These are phyloP conservation scores for Speoplatyrhinus poulsoni DNA, from an alignment of 2,113 vertebrate species.

Conservation along the genomic window DNA sequence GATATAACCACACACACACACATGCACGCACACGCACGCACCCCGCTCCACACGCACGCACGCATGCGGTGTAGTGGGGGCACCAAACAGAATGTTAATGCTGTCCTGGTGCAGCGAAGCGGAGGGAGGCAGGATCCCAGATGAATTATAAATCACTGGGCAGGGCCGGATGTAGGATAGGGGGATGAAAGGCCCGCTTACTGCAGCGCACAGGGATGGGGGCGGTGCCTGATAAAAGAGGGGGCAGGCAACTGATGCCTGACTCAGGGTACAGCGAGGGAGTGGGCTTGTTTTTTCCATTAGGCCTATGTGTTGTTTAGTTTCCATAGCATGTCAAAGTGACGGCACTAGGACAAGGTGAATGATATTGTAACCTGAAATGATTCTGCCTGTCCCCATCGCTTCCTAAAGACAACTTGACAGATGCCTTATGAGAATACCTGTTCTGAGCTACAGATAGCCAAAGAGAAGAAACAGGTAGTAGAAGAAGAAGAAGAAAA, in stretches of 20 bases:
- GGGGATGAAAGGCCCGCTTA: constrained; percentile 64
- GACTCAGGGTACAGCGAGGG: constrained; percentile 33
- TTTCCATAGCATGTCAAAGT: neutral
- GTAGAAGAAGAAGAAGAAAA: neutral
- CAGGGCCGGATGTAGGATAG: constrained; percentile 65
- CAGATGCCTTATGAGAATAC: neutral
- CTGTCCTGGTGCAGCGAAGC: constrained; percentile 71
- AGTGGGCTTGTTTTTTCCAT: constrained; percentile 9
- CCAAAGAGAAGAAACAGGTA: no score
- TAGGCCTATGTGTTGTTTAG: neutral
- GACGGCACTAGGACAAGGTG: neutral
- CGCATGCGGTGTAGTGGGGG: constrained; percentile 57
- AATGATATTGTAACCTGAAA: neutral
- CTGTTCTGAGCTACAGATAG: neutral
- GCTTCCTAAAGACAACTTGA: neutral
- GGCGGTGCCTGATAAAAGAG: constrained; percentile 49
- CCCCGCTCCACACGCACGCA: constrained; percentile 36
- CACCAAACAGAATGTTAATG: constrained; percentile 76
- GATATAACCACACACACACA: constrained; percentile 29
- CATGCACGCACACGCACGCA: constrained; percentile 5
- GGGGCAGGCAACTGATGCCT: constrained; percentile 55
- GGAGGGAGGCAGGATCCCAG: constrained; percentile 69
- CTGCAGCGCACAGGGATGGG: constrained; percentile 49
- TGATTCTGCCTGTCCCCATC: neutral
- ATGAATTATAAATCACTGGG: constrained; percentile 82